Evolutionary conservation across 2,113 vertebrate genomes (phyloP).

Genomic region (Aplodontia rufa): DNA sequence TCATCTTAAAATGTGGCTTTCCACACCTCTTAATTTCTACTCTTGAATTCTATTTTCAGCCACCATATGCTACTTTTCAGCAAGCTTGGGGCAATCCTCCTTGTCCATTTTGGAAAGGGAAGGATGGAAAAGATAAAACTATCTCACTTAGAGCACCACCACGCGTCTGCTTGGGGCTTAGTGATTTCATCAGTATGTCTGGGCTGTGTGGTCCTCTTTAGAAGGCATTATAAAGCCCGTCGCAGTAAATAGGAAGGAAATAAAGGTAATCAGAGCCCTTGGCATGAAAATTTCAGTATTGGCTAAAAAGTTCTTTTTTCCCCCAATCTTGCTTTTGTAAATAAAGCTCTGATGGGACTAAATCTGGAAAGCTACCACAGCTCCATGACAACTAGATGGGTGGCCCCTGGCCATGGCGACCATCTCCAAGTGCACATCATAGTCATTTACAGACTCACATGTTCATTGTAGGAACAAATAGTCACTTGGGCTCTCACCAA

Average conservation of each 20-base stretch:
- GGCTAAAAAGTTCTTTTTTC: slow-evolving; percentile 83
- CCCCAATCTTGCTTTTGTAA: slow-evolving; percentile 87
- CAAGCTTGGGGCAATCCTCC: neutral
- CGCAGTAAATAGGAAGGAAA: slow-evolving; percentile 75
- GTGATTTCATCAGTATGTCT: neutral
- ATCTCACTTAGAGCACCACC: neutral
- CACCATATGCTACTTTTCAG: neutral
- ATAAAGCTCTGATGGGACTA: slow-evolving; percentile 87
- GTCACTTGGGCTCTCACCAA: slow-evolving; percentile 59
- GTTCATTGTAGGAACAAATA: slow-evolving; percentile 55
- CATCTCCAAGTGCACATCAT: slow-evolving; percentile 78
- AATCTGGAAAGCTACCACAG: slow-evolving; percentile 85
- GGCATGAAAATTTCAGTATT: slow-evolving; percentile 89
- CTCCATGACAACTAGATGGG: slow-evolving; percentile 87
- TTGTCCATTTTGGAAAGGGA: neutral
- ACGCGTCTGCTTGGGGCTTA: neutral
- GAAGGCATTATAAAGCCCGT: slow-evolving; percentile 36
- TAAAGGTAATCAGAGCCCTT: slow-evolving; percentile 80
- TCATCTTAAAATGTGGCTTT: slow-evolving; percentile 17
- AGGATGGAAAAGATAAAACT: neutral
- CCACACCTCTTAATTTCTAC: slow-evolving; percentile 12
- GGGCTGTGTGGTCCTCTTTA: slow-evolving; percentile 40
- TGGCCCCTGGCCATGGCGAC: slow-evolving; percentile 82
- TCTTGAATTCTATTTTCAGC: slow-evolving; percentile 44
- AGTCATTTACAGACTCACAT: slow-evolving; percentile 68